Conservation (phyloP, 1,140 invertebrate species). For the Ceratina calcarata region DNA sequence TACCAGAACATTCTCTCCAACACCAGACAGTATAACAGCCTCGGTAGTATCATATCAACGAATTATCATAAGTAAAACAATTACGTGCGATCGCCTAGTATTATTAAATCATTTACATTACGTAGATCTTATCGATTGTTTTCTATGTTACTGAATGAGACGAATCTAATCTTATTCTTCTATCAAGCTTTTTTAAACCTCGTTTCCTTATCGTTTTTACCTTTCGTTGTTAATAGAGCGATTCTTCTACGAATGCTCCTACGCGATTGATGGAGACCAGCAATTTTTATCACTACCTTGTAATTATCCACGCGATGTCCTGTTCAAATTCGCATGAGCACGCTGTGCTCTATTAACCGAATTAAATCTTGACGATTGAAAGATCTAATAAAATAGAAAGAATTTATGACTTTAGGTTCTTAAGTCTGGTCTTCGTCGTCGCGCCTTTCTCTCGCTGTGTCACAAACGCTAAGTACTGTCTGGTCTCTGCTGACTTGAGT, state of each 20-base stretch:
- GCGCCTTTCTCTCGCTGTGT: slow-evolving; percentile 47
- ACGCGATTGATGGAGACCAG: slow-evolving; percentile 30
- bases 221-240: slow-evolving; percentile 51
- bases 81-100: slow-evolving; percentile 6
- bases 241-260: slow-evolving; percentile 39
- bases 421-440: slow-evolving; percentile 41
- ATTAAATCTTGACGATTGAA: too few species aligned
- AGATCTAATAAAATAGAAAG: too few species aligned
- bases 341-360: too few species aligned
- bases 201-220: slow-evolving; percentile 52
- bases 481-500: slow-evolving; percentile 67
- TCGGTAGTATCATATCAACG: slow-evolving; percentile 88
- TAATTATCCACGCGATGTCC: too few species aligned
- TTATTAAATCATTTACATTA: slow-evolving; percentile 23
- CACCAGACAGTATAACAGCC: slow-evolving; percentile 94
- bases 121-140: slow-evolving; percentile 48
- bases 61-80: slow-evolving; percentile 42
- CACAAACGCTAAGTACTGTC: slow-evolving; percentile 66
- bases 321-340: too few species aligned
- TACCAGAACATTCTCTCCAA: slow-evolving; percentile 79
- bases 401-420: slow-evolving; percentile 19
- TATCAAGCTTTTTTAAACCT: slow-evolving; percentile 45
- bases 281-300: slow-evolving; percentile 8
- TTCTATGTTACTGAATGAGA: slow-evolving; percentile 59
- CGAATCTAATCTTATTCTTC: slow-evolving; percentile 42